Percentiles rank a stretch among this genome's conserved stretches.
phyloP scores from a whole-genome alignment of 92 coral and sea anemone species.

The Epizoanthus fatuus region DNA sequence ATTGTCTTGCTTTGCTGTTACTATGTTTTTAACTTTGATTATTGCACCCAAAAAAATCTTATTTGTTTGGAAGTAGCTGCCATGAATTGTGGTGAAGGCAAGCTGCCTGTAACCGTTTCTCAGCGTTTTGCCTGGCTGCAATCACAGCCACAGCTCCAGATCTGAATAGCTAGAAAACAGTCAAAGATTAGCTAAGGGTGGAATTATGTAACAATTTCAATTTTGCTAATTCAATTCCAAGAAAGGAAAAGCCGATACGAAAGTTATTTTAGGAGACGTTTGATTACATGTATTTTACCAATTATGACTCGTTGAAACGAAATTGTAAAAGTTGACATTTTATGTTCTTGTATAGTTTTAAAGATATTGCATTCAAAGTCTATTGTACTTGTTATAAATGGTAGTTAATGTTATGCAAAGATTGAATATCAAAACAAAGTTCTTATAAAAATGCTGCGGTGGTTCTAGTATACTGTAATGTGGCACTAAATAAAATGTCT shows the following conservation, averaged over 20 bases:
- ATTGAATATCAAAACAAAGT: too few relatives aligned
- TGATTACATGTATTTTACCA: neutral
- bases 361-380: neutral
- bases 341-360: too few relatives aligned
- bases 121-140: neutral
- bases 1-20: too few relatives aligned
- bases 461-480: neutral
- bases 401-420: too few relatives aligned
- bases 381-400: neutral
- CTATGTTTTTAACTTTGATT: too few relatives aligned
- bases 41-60: too few relatives aligned
- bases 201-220: too few relatives aligned
- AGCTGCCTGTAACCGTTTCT: neutral
- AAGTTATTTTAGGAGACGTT: too few relatives aligned
- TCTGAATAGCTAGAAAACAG: neutral
- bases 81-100: constrained; percentile 8
- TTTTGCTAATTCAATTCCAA: neutral
- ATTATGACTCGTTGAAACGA: neutral
- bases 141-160: neutral
- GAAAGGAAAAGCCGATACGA: neutral
- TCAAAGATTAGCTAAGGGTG: neutral
- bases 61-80: neutral
- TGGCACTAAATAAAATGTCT: neutral
- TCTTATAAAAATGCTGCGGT: neutral
- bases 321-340: too few relatives aligned